phyloP scores from a whole-genome alignment of 2,888 invertebrate species.

The Troglohyphantes excavatus region DNA sequence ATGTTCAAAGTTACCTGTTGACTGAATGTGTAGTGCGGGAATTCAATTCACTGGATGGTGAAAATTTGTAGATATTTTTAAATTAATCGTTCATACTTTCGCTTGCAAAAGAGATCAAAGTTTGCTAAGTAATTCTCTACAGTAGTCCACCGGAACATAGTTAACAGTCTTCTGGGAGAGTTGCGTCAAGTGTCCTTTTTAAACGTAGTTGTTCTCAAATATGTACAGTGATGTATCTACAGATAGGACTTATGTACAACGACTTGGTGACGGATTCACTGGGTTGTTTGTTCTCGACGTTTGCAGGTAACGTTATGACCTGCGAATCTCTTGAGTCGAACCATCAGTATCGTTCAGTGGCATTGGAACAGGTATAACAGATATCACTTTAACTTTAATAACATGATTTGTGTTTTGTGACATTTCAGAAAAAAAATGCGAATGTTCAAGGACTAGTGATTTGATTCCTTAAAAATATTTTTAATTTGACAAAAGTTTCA shows the following conservation, averaged over 20 bases:
- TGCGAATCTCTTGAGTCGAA: background rate
- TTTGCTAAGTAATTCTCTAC: conserved; percentile 11
- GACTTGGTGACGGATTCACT: background rate
- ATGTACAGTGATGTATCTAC: background rate
- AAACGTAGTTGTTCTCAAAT: background rate
- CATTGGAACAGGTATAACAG: no score
- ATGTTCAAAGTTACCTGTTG: conserved; percentile 28
- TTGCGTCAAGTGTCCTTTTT: no score
- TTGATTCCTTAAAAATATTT: no score
- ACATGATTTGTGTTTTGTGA: no score
- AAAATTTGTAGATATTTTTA: conserved; percentile 3
- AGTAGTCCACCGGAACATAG: background rate
- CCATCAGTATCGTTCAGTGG: background rate
- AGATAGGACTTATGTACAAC: background rate
- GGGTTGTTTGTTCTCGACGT: background rate
- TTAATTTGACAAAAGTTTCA: no score
- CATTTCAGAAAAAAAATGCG: no score
- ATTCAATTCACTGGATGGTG: background rate
- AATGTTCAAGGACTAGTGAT: no score
- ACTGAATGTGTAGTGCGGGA: background rate
- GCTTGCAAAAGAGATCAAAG: conserved; percentile 1
- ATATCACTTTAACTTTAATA: no score
- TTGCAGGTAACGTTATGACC: background rate
- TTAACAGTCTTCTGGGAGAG: background rate
- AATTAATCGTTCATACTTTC: no score